Evolutionary conservation across 2,888 invertebrate species (phyloP).

Genomic region (Chaitophorus viminalis): DNA sequence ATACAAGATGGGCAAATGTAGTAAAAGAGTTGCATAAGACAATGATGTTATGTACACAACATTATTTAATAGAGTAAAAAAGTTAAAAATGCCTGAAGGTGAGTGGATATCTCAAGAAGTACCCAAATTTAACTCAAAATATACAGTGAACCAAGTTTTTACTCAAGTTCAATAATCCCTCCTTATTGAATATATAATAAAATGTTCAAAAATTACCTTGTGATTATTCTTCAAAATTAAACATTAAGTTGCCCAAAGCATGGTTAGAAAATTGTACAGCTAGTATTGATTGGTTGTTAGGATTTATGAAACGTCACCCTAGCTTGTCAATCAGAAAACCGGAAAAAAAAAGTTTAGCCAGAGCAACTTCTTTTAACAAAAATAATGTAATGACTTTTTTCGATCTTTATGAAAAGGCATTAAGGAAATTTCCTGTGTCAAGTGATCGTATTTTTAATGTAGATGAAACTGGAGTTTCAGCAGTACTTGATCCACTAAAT

Average conservation of each 20-base stretch:
- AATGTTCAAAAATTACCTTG: constrained; percentile 62
- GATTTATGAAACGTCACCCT: constrained; percentile 64
- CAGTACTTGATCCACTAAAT: constrained; percentile 43
- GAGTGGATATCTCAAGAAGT: background rate
- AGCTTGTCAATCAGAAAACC: constrained; percentile 64
- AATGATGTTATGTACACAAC: background rate
- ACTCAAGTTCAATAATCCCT: background rate
- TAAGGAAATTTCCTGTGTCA: constrained; percentile 62
- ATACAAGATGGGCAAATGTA: background rate
- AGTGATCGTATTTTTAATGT: constrained; percentile 64
- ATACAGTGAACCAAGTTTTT: constrained; percentile 23
- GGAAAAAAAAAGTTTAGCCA: constrained; percentile 64
- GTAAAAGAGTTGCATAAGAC: background rate
- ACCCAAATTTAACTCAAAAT: background rate
- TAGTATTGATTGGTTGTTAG: constrained; percentile 63
- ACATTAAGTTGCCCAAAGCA: background rate
- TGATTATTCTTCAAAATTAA: constrained; percentile 19
- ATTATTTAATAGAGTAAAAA: constrained; percentile 7
- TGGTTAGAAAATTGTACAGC: constrained; percentile 63
- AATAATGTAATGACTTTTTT: constrained; percentile 64
- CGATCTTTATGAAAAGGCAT: constrained; percentile 57
- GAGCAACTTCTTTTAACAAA: constrained; percentile 64
- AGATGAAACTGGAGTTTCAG: constrained; percentile 65
- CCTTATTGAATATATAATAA: constrained; percentile 10
- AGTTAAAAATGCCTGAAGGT: background rate